Evolutionary conservation across 2,888 invertebrate genomes (phyloP), one percentile per base, ranked within the genome.

Genomic region (Nephrotoma flavescens): DNA sequence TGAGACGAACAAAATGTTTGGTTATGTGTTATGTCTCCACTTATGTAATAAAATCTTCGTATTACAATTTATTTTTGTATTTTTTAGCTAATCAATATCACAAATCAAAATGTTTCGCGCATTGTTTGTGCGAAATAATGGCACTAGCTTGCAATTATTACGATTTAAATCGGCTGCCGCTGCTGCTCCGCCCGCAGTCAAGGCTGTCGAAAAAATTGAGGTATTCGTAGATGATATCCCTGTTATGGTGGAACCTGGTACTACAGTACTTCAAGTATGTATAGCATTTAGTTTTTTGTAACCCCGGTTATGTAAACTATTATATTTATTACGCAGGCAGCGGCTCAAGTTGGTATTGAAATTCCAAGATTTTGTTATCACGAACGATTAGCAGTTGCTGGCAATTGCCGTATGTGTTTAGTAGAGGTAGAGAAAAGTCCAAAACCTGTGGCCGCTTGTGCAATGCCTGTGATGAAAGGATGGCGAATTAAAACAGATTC

Each of bases 381-480:
- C 93, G 99, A 99, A 91, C 94, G 99, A 86, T 94, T 99, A 87
- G 98, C 99, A 5, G 97, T 99, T 44, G 99, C 99, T 88, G 99
- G 99, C 85, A 99, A 99, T 92, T 99, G 99, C 91, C 95, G 99
- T 88, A 99, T 99, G 99, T 99, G 99, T 92, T 93, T 99, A 42
- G 99, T 99, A 0, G 99, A 99, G 92, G 98, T 99, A 11, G 99
- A 99, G 91, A 99, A 97, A 91, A 97, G 98, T 83, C 96, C 98
- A 1, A 98, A 99, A 93, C 99, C 99, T 0, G 97, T 98, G 0
- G 99, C 99, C 7, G 98, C 99, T 0, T 99, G 99, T 92, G 99
- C 99, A 12, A 99, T 99, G 99, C 99, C 99, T 0, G 99, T 99
- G 0, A 98, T 99, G 99, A 99, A 99, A 92, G 99, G 99, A n/a